Evolutionary conservation across 2,797 vertebrate species (phyloP), one percentile per base, ranked within the genome.

Genomic region (Lithobates sylvaticus): DNA sequence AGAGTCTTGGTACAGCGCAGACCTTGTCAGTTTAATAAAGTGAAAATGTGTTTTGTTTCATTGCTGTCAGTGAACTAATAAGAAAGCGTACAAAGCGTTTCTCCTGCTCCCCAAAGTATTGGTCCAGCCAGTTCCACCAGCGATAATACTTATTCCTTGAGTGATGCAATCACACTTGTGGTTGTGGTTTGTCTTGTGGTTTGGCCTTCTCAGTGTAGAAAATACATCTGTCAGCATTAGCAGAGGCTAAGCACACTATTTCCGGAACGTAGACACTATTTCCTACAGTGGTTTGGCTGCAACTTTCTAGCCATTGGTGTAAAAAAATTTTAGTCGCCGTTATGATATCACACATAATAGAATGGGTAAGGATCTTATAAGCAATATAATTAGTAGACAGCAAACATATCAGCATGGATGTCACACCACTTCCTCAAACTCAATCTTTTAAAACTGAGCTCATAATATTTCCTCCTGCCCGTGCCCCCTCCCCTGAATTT

Each of bases 41-140:
- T 39, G 61, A 78, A 54, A 78, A 78, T 78, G 42, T 27, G 47
- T 70, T 76, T 68, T 65, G 32, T 70, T 73, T 74, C 76, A 78
- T 15, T 82, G 71, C 32, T 68, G 61, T 18, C 58, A 29, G 47
- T 70, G 36, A 81, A 68, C 75, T 76, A 70, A 54, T 44, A 44
- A 13, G 23, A 42, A 39, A 71, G 26, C 68, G 76, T 36, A 64
- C 10, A 80, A 76, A 61, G 64, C 61, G n/a, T 81, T 71, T 47
- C 12, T 36, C 32, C 32, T 6, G 47, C 13, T 76, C 65, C 69
- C 71, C 47, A 73, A 65, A 74, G 69, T 2, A 26, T 13, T 67
- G 10, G 7, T 6, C 21, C 16, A 29, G 32, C 29, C 27, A 23
- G 29, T 75, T 54, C 74, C 85, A 72, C 70, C 13, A 69, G 72